Evolutionary conservation across 2,113 vertebrate species (phyloP), one percentile per base, ranked within the genome.

Genomic region (Oceanodroma tethys): DNA sequence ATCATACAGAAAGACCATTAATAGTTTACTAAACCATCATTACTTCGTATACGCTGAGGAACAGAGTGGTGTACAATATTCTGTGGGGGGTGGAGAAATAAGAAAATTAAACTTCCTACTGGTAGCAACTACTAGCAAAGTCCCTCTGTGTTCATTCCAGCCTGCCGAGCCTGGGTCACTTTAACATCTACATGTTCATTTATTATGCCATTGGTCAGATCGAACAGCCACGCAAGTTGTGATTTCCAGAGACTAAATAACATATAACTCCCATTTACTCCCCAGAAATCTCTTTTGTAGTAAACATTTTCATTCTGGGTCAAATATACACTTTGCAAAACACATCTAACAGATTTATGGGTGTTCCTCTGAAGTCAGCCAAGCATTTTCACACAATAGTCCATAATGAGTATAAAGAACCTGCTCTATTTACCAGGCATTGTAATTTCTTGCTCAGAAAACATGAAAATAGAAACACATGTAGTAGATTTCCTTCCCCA

Each of bases 341-440:
- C 38, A 81, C 62, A 81, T 66, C 73, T 80, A 87, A 93, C 60
- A 87, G 90, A 95, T 86, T 68, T 72, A 88, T 43, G 66, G 81
- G 73, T 91, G 81, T 80, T 94, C 38, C 81, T 73, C 53, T 2
- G 1, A 87, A 96, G 79, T 85, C 80, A 76, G 74, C 20, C 76
- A 82, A 76, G 70, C 56, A 78, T 92, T 94, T 96, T 86, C 88
- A 92, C 79, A 92, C 71, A 94, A 50, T 75, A 88, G 87, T 47
- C 48, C 58, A 63, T 71, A 95, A 78, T 43, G 73, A 94, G 65
- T 56, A 59, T 43, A 81, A 94, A 93, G 79, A 86, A 76, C 50
- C 67, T 86, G 38, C 45, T 83, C n/a, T 86, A 7, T 94, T 96
- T 93, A 92, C 67, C 60, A 83, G 23, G 13, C 50, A 70, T 42